These are phyloP conservation scores for Tethea ocularis DNA, from an alignment of 2,888 invertebrate genomes.

Conservation along the genomic window DNA sequence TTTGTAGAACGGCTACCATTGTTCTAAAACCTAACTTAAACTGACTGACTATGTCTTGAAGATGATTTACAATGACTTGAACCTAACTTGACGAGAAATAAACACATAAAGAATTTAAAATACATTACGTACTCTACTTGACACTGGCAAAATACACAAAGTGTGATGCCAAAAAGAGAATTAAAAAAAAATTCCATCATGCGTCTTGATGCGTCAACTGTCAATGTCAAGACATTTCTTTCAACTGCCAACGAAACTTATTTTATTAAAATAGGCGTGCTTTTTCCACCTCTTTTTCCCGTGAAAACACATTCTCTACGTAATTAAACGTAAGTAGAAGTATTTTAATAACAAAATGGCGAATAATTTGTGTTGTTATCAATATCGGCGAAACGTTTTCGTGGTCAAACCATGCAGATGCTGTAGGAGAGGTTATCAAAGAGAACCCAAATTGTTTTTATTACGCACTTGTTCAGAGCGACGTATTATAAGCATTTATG, in stretches of 20 bases:
- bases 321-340: not conserved
- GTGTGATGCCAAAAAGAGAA: no score
- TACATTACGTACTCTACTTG: no score
- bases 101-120: no score
- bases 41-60: no score
- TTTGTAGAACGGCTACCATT: no score
- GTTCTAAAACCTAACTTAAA: no score
- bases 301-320: not conserved
- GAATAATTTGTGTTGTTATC: not conserved
- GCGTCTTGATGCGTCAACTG: no score
- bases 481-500: constrained; percentile 45
- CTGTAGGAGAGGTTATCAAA: constrained; percentile 1
- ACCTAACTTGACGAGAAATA: no score
- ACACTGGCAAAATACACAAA: no score
- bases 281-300: not conserved
- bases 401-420: not conserved
- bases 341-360: not conserved
- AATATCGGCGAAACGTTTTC: constrained; percentile 1
- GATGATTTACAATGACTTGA: no score
- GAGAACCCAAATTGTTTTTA: not conserved
- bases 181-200: no score
- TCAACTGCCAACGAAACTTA: not conserved
- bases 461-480: constrained; percentile 67
- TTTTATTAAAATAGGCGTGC: not conserved
- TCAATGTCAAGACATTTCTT: not conserved